Conservation (phyloP, 2,113 vertebrate genomes). For the Electrona antarctica region DNA sequence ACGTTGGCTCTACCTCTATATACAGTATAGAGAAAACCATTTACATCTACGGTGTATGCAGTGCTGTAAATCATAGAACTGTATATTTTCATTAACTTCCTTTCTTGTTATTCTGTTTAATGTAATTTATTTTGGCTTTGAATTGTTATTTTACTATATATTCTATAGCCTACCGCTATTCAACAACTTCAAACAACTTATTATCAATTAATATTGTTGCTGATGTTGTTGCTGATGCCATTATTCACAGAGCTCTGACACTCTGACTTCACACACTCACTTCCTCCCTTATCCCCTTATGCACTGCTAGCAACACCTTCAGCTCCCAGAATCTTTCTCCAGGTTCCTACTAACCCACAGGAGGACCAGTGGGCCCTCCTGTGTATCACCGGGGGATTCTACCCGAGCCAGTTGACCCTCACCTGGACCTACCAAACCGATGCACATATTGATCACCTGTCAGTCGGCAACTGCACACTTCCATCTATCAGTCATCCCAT, state of each 20-base stretch:
- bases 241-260: too few relatives aligned
- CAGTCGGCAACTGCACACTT: constrained; percentile 53
- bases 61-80: too few relatives aligned
- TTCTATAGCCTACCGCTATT: background rate
- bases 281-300: background rate
- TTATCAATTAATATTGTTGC: too few relatives aligned
- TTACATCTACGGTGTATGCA: background rate
- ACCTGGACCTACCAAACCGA: constrained; percentile 53
- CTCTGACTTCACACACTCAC: background rate
- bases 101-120: background rate
- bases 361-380: constrained; percentile 37
- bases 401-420: constrained; percentile 53
- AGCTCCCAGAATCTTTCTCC: constrained; percentile 55
- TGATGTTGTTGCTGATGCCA: too few relatives aligned
- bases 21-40: background rate
- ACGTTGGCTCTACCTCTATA: constrained; percentile 5
- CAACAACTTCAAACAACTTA: too few relatives aligned
- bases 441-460: constrained; percentile 37
- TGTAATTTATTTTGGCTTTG: background rate
- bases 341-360: constrained; percentile 26
- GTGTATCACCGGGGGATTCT: constrained; percentile 64
- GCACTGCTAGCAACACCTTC: constrained; percentile 49
- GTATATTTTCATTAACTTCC: too few relatives aligned
- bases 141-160: background rate
- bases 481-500: constrained; percentile 14